phyloP scores from a whole-genome alignment of 2,797 vertebrate genomes.

The Gila robusta region DNA sequence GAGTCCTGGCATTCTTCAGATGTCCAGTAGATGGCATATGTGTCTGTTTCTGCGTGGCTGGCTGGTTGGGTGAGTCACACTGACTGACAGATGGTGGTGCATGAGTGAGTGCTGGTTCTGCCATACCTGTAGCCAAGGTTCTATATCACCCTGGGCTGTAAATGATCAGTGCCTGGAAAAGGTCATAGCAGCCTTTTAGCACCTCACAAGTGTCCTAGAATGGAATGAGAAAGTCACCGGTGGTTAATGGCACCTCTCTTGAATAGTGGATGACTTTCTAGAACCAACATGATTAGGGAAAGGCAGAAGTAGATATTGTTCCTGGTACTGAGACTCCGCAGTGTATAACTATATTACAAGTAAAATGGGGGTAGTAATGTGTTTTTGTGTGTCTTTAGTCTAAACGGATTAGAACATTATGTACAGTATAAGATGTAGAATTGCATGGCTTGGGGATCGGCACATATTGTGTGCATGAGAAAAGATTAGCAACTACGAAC shows the following conservation, averaged over 20 bases:
- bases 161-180: slow-evolving; percentile 72
- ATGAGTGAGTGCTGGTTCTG: slow-evolving; percentile 53
- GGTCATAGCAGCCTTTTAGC: slow-evolving; percentile 69
- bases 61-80: slow-evolving; percentile 53
- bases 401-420: not conserved
- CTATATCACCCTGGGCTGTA: slow-evolving; percentile 60
- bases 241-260: slow-evolving; percentile 52
- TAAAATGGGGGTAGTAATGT: not conserved
- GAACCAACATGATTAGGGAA: slow-evolving; percentile 8
- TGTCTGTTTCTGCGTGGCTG: slow-evolving; percentile 57
- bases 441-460: not conserved
- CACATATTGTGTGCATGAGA: not conserved
- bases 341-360: not conserved
- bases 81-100: slow-evolving; percentile 55
- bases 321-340: not conserved
- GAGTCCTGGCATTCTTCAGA: slow-evolving; percentile 60
- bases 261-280: slow-evolving; percentile 42
- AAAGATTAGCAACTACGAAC: slow-evolving; percentile 16
- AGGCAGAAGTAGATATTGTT: slow-evolving; percentile 19
- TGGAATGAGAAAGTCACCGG: slow-evolving; percentile 61
- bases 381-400: not conserved
- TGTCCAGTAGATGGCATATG: slow-evolving; percentile 75
- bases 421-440: not conserved
- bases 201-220: slow-evolving; percentile 68
- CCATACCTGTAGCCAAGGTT: slow-evolving; percentile 53